Evolutionary conservation across 1,140 invertebrate genomes (phyloP), one percentile per base, ranked within the genome.

Genomic region (Drusus annulatus): DNA sequence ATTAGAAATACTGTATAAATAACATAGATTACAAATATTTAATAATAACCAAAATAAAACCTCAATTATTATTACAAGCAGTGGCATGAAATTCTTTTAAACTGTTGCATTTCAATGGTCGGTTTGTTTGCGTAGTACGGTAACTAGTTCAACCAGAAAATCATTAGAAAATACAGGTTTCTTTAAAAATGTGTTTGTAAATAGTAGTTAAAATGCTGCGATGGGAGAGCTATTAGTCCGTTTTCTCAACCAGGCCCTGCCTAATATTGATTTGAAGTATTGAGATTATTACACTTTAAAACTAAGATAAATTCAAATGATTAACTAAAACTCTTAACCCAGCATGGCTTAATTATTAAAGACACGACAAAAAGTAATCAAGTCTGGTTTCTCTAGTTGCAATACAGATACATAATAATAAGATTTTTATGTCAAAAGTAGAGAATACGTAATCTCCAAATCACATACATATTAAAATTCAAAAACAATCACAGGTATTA

Each of bases 401-500:
- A 31, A 17, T 45, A 31, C 23, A 68, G 25, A 68, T 68, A n/a
- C n/a, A n/a, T n/a, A 36, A 68, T 17, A 68, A 16, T 68, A 68
- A 31, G 19, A 23, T 60, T 23, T 68, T 36, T 50, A 45, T 68
- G 63, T 31, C n/a, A 19, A 68, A 68, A 68, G 16, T 68, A 68
- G 25, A 68, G 63, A 50, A 31, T 31, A 68, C 28, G n/a, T n/a
- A n/a, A 36, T 68, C 28, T 68, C 25, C 23, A 68, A 36, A 68
- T 36, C 25, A 13, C 36, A 45, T 36, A 36, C 8, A 36, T 45
- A 45, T 45, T 45, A 45, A 45, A 65, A 15, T 65, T 65, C n/a
- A 7, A 45, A 65, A 28, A 36, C 62, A 65, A 68, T 68, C 63
- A 68, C 63, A 68, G 63, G 8, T 68, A 68, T 36, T 68, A 45